A percentile compares a stretch with the other conserved stretches of the same genome.
phyloP scores from a whole-genome alignment of 2,113 vertebrate species.

The rat (Rattus norvegicus) region DNA sequence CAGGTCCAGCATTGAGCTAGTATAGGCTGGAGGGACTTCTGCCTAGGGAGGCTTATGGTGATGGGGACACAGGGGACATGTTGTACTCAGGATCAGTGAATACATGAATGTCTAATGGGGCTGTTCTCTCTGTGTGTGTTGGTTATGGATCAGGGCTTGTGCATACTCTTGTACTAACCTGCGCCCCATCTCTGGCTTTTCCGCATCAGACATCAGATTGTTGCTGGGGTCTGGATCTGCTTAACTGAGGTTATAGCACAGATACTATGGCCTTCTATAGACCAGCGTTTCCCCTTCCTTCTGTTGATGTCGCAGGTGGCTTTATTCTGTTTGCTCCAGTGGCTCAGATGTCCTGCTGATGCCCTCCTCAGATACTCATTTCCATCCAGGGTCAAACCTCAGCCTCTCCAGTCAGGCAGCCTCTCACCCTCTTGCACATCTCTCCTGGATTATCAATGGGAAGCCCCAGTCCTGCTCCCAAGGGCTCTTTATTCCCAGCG shows the following conservation, averaged over 20 bases:
- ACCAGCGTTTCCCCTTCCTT: background rate
- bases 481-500: too few species aligned
- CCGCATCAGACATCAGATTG: too few species aligned
- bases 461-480: too few species aligned
- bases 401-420: background rate
- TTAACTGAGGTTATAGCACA: background rate
- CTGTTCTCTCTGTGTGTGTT: background rate
- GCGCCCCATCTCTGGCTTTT: background rate
- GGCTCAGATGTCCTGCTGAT: background rate
- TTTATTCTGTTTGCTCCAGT: conserved; percentile 48
- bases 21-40: background rate
- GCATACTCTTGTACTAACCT: background rate
- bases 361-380: background rate
- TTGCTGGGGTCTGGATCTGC: background rate
- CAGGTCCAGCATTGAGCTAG: too few species aligned
- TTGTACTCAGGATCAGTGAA: background rate
- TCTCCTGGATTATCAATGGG: background rate
- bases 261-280: background rate
- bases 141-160: background rate
- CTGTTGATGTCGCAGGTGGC: background rate
- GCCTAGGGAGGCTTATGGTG: background rate
- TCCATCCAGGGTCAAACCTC: background rate
- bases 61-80: background rate
- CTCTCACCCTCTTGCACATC: conserved; percentile 1
- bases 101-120: background rate